Base-by-base conservation (phyloP, 2,888 invertebrate species). In the Leptopilina myrica region DNA sequence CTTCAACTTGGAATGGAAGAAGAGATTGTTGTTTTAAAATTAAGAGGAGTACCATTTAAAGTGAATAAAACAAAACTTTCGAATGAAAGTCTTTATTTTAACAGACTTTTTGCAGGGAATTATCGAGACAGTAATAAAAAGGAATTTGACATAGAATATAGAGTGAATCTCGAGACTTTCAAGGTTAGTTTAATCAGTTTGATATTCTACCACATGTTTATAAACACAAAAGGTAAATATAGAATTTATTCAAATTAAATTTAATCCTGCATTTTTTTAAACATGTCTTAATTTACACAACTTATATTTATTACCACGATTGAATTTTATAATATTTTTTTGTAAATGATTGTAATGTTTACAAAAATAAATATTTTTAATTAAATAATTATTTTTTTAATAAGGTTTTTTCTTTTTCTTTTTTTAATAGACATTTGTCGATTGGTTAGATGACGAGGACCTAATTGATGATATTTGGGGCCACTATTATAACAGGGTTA, bases 401-500 rank as follows among this genome's bases (percentile, higher is more conserved):
- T 56, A 2, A 15, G n/a, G 20, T 15, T 62, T 20, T 20, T 2
- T 62, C 7, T n/a, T 59, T 59, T 59, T 59, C n/a, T n/a, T n/a
- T 15, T 62, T 62, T 62, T 8, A 9, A 62, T 20, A 62, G 62
- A 62, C 62, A 76, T 78, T 78, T 59, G 59, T 78, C 15, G 76
- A 65, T 59, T 78, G 78, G 78, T 56, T 78, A 14, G 53, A 66
- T 15, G 76, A 76, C n/a, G 64, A 64, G 12, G 76, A 53, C 5
- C 65, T 12, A 78, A 76, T 67, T 77, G 80, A 26, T 33, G n/a
- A 20, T 76, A 75, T 79, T 77, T 80, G 7, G 65, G 78, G 40
- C 11, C 75, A 14, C 11, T 69, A 26, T 77, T 79, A 46, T 79
- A 77, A 46, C 59, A 78, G 11, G 66, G 62, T 14, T 11, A 78